Evolutionary conservation across 2,113 vertebrate genomes (phyloP).

Genomic region (Gambusia holbrooki): DNA sequence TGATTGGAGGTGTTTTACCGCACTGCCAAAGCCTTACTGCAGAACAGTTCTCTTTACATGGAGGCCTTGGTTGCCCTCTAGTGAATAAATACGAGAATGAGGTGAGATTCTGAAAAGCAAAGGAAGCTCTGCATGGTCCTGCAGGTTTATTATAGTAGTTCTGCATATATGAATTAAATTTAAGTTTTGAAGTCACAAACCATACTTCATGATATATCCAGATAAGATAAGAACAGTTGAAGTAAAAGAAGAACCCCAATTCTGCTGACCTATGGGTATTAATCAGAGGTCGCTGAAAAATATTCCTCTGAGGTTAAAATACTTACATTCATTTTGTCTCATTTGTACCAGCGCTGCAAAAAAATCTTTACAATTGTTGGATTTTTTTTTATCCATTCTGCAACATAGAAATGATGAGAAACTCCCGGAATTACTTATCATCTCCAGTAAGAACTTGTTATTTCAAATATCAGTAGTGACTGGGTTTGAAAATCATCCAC

Average conservation of each 20-base stretch:
- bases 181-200: background rate
- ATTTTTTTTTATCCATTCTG: conserved; percentile 3
- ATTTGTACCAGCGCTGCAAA: conserved; percentile 29
- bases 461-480: conserved; percentile 23
- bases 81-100: conserved; percentile 25
- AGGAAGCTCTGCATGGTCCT: conserved; percentile 18
- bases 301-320: conserved; percentile 23
- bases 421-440: background rate
- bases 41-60: conserved; percentile 16
- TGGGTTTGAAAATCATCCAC: background rate
- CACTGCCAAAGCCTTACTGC: conserved; percentile 57
- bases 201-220: background rate
- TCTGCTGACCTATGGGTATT: conserved; percentile 27
- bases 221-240: background rate
- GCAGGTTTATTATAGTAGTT: conserved; percentile 7
- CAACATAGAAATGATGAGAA: conserved; percentile 5
- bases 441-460: background rate
- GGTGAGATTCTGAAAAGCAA: conserved; percentile 5
- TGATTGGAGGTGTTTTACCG: conserved; percentile 29
- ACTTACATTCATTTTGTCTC: conserved; percentile 60
- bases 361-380: background rate
- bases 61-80: conserved; percentile 59
- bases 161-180: background rate
- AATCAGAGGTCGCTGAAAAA: conserved; percentile 10
- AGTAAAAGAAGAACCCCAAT: background rate